These are phyloP conservation scores for Drosophila ercepeae DNA, from an alignment of 1,140 invertebrate species.

Conservation along the genomic window DNA sequence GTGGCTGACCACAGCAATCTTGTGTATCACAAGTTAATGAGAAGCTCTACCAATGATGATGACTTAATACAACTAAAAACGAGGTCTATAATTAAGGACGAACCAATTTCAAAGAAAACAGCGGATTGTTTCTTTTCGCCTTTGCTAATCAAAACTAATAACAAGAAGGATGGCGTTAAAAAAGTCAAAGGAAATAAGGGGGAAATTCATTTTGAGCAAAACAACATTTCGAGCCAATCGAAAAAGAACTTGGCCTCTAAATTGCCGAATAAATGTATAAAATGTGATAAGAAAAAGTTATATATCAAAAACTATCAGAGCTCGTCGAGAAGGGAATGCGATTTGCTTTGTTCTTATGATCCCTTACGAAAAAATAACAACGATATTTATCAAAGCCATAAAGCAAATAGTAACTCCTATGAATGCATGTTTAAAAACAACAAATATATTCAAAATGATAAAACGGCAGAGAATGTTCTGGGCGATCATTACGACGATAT, in stretches of 20 bases:
- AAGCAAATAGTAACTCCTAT: slow-evolving; percentile 21
- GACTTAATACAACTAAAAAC: slow-evolving; percentile 17
- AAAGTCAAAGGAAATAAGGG: slow-evolving; percentile 10
- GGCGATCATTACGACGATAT: slow-evolving; percentile 51
- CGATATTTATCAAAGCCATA: slow-evolving; percentile 24
- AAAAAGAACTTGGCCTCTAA: slow-evolving; percentile 11
- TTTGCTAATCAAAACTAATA: slow-evolving; percentile 23
- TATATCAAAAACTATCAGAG: slow-evolving; percentile 49
- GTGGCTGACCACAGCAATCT: slow-evolving; percentile 35
- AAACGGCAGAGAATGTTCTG: slow-evolving; percentile 9
- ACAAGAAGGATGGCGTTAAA: slow-evolving; percentile 31
- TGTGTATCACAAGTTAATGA: slow-evolving; percentile 46
- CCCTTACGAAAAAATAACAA: slow-evolving; percentile 40
- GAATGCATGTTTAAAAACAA: slow-evolving; percentile 39
- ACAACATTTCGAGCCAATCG: not conserved
- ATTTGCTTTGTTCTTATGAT: slow-evolving; percentile 43
- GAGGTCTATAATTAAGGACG: not conserved
- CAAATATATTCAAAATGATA: slow-evolving; percentile 31
- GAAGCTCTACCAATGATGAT: slow-evolving; percentile 7
- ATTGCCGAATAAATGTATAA: slow-evolving; percentile 24
- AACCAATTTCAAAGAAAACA: not conserved
- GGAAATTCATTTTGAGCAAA: slow-evolving; percentile 17
- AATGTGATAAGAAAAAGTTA: slow-evolving; percentile 50
- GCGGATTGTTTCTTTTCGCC: slow-evolving; percentile 42
- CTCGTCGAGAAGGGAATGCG: slow-evolving; percentile 17